Evolutionary conservation across 2,113 vertebrate genomes (phyloP).

Genomic region (Pyxicephalus adspersus): DNA sequence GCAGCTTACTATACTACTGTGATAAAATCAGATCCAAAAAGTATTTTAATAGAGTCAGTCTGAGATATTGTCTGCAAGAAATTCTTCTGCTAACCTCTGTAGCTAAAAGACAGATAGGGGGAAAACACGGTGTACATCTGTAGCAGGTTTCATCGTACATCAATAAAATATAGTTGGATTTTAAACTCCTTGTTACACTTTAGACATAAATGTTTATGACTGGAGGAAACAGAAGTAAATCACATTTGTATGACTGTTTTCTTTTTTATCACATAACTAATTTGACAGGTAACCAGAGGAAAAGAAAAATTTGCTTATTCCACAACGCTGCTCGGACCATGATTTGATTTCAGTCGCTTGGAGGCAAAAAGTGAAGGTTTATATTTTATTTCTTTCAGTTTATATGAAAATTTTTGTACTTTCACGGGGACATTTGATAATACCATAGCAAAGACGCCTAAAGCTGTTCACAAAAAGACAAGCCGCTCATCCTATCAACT

Average conservation of each 20-base stretch:
- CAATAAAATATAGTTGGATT: slow-evolving; percentile 35
- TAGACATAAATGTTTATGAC: slow-evolving; percentile 59
- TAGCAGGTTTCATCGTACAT: not conserved
- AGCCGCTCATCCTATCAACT: slow-evolving; percentile 58
- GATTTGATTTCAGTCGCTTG: slow-evolving; percentile 62
- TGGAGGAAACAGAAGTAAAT: slow-evolving; percentile 61
- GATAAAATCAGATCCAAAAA: not conserved
- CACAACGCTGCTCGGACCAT: slow-evolving; percentile 59
- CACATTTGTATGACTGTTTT: slow-evolving; percentile 65
- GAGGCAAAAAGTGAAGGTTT: slow-evolving; percentile 60
- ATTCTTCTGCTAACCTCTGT: slow-evolving; percentile 22
- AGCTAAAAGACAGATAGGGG: slow-evolving; percentile 25
- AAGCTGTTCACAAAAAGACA: slow-evolving; percentile 54
- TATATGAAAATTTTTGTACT: slow-evolving; percentile 61
- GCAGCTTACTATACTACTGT: not conserved
- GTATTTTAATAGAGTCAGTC: not conserved
- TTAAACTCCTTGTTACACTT: not conserved
- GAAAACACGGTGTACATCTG: not conserved
- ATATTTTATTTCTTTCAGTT: slow-evolving; percentile 57
- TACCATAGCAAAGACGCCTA: slow-evolving; percentile 43
- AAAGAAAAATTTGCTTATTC: slow-evolving; percentile 64
- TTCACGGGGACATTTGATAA: slow-evolving; percentile 59
- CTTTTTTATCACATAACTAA: slow-evolving; percentile 64
- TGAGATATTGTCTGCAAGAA: slow-evolving; percentile 9
- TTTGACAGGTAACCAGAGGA: slow-evolving; percentile 63